Base-by-base conservation (phyloP, 1,140 invertebrate genomes). In the Adoxophyes honmai region DNA sequence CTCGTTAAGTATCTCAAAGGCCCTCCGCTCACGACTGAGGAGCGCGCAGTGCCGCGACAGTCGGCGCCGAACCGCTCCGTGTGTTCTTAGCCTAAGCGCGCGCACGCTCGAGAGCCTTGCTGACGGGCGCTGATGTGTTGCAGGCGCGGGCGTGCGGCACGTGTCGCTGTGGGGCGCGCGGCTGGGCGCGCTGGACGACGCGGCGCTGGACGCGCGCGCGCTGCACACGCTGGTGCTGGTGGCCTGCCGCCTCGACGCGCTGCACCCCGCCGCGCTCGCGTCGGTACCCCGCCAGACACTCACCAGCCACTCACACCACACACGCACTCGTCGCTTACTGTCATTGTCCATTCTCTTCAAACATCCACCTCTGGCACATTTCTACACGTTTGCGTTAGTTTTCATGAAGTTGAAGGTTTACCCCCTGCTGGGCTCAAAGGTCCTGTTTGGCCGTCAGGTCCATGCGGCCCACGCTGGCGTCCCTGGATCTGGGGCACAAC, bases 401-500 rank as follows among this genome's bases (percentile, higher is more conserved):
- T 28, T 28, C 6, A 3, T 28, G 21, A 28, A 28, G 6, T 3
- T 6, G 21, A 28, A 28, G 2, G 21, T 3, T 3, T 3, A 6
- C 21, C 2, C 6, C 21, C 6, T 6, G 21, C 2, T 3, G 2
- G 2, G 21, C 2, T 3, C 21, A 6, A 3, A 18, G 8, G 18
- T 35, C 4, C 0, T 37, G 28, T 64, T 7, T 59, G 88, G 81
- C 6, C 21, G 28, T 5, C 81, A 92, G 92, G 67, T 90, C 91
- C 6, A 89, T 92, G 86, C 75, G 79, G 33, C 81, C 90, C 44
- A 90, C 89, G 51, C 81, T 94, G 15, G 90, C 90, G 14, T 93
- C 93, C 1, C 69, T 94, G 66, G 94, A 95, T 80, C 81, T 94
- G 36, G 93, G 93, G 60, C 93, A 92, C 78, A 94, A 94, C 73